Percentiles rank a stretch among this genome's conserved stretches.
Evolutionary conservation across 2,888 invertebrate species (phyloP).

Genomic region (Calameuta filiformis): DNA sequence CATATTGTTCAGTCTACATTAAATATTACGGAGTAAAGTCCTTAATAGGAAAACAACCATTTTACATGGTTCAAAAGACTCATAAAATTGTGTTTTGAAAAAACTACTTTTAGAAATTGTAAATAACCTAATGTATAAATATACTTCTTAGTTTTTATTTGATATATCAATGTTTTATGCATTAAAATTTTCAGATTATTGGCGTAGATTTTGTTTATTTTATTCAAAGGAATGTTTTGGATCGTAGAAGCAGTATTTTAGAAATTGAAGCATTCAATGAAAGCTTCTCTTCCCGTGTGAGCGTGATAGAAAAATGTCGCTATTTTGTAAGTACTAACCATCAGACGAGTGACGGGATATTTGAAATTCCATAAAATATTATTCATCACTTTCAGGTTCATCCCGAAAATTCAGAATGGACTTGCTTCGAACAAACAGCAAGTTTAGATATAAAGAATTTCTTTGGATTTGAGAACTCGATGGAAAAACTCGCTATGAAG

Average conservation of each 20-base stretch:
- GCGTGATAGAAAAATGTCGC: slow-evolving; percentile 87
- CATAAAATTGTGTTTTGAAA: background rate
- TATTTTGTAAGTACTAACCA: slow-evolving; percentile 78
- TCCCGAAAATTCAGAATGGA: slow-evolving; percentile 94
- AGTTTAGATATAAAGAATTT: slow-evolving; percentile 93
- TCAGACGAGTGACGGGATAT: background rate
- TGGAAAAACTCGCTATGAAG: slow-evolving; percentile 96
- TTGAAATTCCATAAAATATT: background rate
- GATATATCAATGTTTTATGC: background rate
- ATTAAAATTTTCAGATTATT: slow-evolving; percentile 75
- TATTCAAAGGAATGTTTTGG: slow-evolving; percentile 88
- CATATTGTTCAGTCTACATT: background rate
- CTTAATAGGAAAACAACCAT: background rate
- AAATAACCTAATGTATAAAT: background rate
- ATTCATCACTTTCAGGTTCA: slow-evolving; percentile 75
- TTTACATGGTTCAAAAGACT: background rate
- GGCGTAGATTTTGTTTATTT: slow-evolving; percentile 93
- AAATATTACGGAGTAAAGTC: background rate
- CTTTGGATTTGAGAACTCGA: slow-evolving; percentile 93
- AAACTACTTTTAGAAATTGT: background rate
- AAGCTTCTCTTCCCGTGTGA: slow-evolving; percentile 85
- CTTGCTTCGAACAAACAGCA: slow-evolving; percentile 95
- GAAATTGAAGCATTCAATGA: slow-evolving; percentile 94
- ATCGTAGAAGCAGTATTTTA: slow-evolving; percentile 80
- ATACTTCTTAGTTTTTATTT: background rate